These are phyloP conservation scores for Miniopterus natalensis DNA, from an alignment of 2,113 vertebrate species.

Conservation along the genomic window DNA sequence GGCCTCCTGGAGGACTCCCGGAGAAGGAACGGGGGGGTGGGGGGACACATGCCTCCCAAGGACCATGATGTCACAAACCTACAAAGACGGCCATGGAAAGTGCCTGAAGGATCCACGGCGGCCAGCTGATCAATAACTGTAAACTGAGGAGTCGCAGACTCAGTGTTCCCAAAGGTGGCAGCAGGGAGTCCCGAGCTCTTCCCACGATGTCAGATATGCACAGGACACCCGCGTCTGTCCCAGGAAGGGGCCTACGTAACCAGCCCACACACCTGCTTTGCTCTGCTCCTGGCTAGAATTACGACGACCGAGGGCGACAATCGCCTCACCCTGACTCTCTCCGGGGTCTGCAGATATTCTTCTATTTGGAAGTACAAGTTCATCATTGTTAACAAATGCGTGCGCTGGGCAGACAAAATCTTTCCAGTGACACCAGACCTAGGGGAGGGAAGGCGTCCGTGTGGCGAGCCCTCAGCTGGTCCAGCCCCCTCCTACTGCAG, in stretches of 20 bases:
- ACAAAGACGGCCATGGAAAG: background rate
- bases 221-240: background rate
- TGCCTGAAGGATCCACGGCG: background rate
- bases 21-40: background rate
- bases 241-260: background rate
- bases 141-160: background rate
- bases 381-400: background rate
- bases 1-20: background rate
- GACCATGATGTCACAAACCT: background rate
- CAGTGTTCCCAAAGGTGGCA: background rate
- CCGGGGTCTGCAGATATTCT: background rate
- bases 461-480: background rate
- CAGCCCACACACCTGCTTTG: background rate
- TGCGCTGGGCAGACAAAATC: background rate
- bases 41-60: fast-evolving
- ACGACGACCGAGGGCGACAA: fast-evolving
- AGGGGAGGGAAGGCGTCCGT: background rate
- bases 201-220: background rate
- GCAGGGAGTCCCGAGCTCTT: background rate
- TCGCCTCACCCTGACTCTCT: background rate
- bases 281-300: background rate
- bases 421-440: background rate
- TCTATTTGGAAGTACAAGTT: background rate
- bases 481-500: fast-evolving
- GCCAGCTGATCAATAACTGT: background rate